Base-by-base conservation (phyloP, 2,888 invertebrate genomes). In the Ecdyonurus torrentis region DNA sequence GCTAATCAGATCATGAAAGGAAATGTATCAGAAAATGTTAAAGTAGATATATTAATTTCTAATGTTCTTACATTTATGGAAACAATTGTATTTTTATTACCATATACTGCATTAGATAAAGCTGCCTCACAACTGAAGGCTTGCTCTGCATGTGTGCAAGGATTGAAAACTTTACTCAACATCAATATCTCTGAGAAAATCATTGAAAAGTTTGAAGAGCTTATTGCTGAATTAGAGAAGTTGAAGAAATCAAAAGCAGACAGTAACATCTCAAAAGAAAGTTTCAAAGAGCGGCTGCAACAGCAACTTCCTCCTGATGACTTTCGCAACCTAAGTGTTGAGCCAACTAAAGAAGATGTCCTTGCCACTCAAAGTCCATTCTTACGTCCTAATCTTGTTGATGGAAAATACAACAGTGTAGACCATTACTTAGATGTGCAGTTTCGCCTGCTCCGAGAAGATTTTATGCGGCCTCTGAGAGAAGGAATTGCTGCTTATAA, bases 381-480 rank as follows among this genome's bases (percentile, higher is more conserved):
- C 66, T 67, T 79, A 19, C 70, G 78, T 18, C 69, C 70, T 23
- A 76, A 75, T 66, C 69, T 73, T 20, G 67, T 69, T 1, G 62
- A 69, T 23, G 77, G 76, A 1, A 63, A 66, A 1, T 79, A 76
- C 67, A 67, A 70, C 2, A 69, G 72, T 66, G 70, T 73, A 2
- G 72, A 76, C 1, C 75, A 78, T 66, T 79, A 79, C 67, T 69
- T 79, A 22, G 78, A 79, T 68, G 72, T 75, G 3, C 76, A 77
- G 63, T 79, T 76, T 65, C 70, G 77, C 19, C 69, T 79, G 3
- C 67, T 78, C 59, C 69, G 77, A 22, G 79, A 79, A 69, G 78
- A 79, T 68, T 75, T 76, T 66, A 68, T 78, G n/a, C 66, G 69
- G 5, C 77, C 78, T 7, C 67, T 79, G 53, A 62, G 67, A 64